Percentiles rank a stretch among this genome's conserved stretches.
These are phyloP conservation scores for Pyralis farinalis DNA, from an alignment of 2,888 invertebrate genomes.

Conservation along the genomic window DNA sequence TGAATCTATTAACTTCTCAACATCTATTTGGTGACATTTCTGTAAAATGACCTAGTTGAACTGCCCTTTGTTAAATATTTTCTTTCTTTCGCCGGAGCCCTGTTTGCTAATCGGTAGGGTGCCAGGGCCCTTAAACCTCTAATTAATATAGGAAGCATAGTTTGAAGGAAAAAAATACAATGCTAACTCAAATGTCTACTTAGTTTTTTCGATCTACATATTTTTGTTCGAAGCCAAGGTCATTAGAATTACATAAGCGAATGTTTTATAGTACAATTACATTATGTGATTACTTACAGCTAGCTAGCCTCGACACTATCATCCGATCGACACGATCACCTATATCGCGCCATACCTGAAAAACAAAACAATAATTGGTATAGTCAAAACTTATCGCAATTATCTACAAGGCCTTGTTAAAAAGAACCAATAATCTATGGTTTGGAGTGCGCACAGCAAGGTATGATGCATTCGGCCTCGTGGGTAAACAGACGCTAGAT, in stretches of 20 bases:
- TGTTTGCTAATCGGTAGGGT: too few species aligned
- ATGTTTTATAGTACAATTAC: not conserved
- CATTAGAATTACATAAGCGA: not conserved
- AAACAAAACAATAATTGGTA: conserved; percentile 17
- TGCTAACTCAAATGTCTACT: too few species aligned
- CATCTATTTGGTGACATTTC: too few species aligned
- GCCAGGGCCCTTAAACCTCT: too few species aligned
- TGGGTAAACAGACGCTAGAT: conserved; percentile 76
- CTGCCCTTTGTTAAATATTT: too few species aligned
- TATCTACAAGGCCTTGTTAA: conserved; percentile 51
- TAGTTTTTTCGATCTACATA: too few species aligned
- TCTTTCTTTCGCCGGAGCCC: too few species aligned
- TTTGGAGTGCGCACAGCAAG: conserved; percentile 52
- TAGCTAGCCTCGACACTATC: conserved; percentile 46
- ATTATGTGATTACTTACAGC: conserved; percentile 48
- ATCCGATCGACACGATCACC: conserved; percentile 51
- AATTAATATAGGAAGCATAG: too few species aligned
- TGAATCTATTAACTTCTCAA: too few species aligned
- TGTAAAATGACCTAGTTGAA: too few species aligned
- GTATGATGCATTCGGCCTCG: conserved; percentile 79
- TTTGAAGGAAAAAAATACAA: too few species aligned
- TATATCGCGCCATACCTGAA: conserved; percentile 64
- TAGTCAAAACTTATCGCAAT: conserved; percentile 31
- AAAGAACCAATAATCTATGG: conserved; percentile 29
- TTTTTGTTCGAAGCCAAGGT: not conserved